phyloP scores from a whole-genome alignment of 1,140 invertebrate genomes.

The Hydropsyche tenuis region DNA sequence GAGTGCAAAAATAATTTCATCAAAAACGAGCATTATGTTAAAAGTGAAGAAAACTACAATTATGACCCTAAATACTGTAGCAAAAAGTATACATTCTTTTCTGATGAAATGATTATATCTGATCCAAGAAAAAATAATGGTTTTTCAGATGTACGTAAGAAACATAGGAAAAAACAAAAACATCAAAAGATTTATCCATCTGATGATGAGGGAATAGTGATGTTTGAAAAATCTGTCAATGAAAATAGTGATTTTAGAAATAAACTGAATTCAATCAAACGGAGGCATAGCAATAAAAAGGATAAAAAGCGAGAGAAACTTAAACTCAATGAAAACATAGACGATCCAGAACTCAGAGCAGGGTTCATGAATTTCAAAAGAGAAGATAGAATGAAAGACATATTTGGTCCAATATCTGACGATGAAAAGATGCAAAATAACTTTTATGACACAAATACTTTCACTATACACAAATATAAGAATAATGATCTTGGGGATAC shows the following conservation, averaged over 20 bases:
- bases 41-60: constrained; percentile 42
- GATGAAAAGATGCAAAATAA: constrained; percentile 50
- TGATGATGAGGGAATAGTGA: constrained; percentile 64
- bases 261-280: constrained; percentile 64
- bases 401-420: constrained; percentile 85
- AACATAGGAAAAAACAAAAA: constrained; percentile 85
- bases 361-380: constrained; percentile 59
- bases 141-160: constrained; percentile 67
- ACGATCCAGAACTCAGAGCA: constrained; percentile 51
- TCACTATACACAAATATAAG: background rate
- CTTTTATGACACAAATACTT: too few species aligned
- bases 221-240: constrained; percentile 32
- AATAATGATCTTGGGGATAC: constrained; percentile 43
- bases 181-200: constrained; percentile 72
- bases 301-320: constrained; percentile 75
- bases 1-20: constrained; percentile 38
- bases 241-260: constrained; percentile 52
- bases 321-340: constrained; percentile 64
- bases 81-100: constrained; percentile 60
- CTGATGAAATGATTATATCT: constrained; percentile 60
- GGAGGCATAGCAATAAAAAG: constrained; percentile 72
- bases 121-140: constrained; percentile 52
- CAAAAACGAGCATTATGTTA: constrained; percentile 43
- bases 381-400: constrained; percentile 84
- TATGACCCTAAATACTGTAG: constrained; percentile 37